These are phyloP conservation scores for Cheilosia grossa DNA, from an alignment of 2,888 invertebrate genomes.

Conservation along the genomic window DNA sequence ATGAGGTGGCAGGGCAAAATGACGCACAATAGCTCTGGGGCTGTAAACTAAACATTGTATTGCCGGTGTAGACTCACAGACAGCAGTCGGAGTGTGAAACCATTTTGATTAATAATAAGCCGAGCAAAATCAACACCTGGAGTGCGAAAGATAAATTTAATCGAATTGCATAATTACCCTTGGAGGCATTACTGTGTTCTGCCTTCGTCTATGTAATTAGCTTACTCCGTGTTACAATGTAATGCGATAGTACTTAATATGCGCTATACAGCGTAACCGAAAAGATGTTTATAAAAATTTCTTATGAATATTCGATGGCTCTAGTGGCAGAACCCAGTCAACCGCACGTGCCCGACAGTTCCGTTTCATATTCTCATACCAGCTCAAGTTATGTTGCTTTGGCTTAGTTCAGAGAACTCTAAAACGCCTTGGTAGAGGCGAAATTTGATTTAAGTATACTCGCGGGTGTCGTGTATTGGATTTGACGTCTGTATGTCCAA, in stretches of 20 bases:
- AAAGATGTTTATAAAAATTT: constrained; percentile 12
- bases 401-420: too few species aligned
- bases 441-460: too few species aligned
- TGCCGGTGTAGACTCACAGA: background rate
- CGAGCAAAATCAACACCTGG: constrained; percentile 56
- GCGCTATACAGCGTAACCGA: constrained; percentile 9
- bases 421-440: too few species aligned
- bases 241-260: constrained; percentile 7
- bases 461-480: too few species aligned
- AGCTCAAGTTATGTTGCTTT: too few species aligned
- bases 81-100: constrained; percentile 19
- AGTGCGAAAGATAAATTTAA: constrained; percentile 56
- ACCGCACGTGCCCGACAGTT: background rate
- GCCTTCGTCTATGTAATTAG: background rate
- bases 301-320: constrained; percentile 14
- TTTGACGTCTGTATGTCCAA: too few species aligned
- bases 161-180: constrained; percentile 52
- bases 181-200: background rate
- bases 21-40: background rate
- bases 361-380: too few species aligned
- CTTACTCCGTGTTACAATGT: constrained; percentile 1
- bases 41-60: constrained; percentile 15
- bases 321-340: background rate
- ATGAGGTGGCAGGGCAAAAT: background rate
- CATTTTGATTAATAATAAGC: constrained; percentile 66